Conservation (phyloP, 1,140 invertebrate genomes). For the Parasteatoda tepidariorum region DNA sequence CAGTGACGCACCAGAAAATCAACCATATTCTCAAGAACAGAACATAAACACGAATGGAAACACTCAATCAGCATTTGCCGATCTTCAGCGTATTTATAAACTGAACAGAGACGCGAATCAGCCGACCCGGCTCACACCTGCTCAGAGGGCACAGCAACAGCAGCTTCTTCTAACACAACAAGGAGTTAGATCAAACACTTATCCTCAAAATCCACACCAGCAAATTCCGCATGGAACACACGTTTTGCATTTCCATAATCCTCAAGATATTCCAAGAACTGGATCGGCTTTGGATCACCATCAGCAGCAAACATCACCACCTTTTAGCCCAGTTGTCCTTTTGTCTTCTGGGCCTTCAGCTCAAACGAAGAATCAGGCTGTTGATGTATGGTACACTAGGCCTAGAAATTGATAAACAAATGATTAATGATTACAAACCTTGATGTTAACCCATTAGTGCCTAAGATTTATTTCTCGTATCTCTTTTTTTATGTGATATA, state of each 20-base stretch:
- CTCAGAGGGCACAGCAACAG: background rate
- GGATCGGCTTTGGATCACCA: background rate
- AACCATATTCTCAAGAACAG: background rate
- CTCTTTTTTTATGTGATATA: no score
- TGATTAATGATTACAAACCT: no score
- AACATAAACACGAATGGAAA: background rate
- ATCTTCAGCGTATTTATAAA: slow-evolving; percentile 7
- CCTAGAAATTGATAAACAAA: background rate
- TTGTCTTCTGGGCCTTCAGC: slow-evolving; percentile 35
- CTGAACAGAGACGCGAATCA: background rate
- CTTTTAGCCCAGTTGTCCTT: slow-evolving; percentile 47
- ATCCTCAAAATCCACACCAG: slow-evolving; percentile 8
- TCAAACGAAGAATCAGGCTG: slow-evolving; percentile 41
- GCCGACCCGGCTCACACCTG: background rate
- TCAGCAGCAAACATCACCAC: slow-evolving; percentile 38
- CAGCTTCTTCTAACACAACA: background rate
- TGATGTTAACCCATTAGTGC: no score
- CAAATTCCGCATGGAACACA: background rate
- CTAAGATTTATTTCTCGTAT: no score
- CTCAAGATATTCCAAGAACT: slow-evolving; percentile 6
- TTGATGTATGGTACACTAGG: slow-evolving; percentile 51
- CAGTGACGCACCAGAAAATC: background rate
- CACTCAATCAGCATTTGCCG: background rate
- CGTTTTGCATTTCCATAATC: background rate
- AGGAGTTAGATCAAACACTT: background rate